phyloP scores from a whole-genome alignment of 2,113 vertebrate genomes.

The Macroglossus sobrinus region DNA sequence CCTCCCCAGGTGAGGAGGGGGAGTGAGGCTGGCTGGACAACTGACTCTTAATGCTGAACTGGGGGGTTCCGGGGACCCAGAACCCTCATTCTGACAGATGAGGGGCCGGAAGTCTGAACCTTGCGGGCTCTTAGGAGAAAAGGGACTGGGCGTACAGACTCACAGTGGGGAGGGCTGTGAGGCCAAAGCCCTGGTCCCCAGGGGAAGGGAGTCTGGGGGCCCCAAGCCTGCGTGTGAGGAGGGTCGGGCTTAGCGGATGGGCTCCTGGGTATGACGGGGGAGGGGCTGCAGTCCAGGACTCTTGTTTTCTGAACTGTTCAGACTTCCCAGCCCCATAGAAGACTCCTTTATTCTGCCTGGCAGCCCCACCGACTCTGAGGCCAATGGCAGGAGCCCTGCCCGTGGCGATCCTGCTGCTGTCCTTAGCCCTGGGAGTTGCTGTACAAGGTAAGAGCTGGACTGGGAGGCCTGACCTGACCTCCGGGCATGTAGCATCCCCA shows the following conservation, averaged over 20 bases:
- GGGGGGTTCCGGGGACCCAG: too few relatives aligned
- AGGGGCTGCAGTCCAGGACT: neutral
- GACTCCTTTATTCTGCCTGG: neutral
- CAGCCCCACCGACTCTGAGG: neutral
- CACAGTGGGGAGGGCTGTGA: neutral
- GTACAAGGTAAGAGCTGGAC: neutral
- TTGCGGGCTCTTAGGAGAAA: neutral
- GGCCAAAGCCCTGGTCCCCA: neutral
- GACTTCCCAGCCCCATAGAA: neutral
- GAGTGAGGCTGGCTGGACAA: neutral
- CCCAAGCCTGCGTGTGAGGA: neutral
- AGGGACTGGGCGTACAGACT: neutral
- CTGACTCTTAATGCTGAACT: neutral
- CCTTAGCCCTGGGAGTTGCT: neutral
- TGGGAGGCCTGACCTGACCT: neutral
- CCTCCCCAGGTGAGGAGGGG: neutral
- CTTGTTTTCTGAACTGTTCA: neutral
- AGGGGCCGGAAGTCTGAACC: neutral
- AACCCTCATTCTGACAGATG: neutral
- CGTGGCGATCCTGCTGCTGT: slow-evolving; percentile 16
- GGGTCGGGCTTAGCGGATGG: neutral
- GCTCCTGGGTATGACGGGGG: too few relatives aligned
- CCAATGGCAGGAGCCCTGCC: neutral
- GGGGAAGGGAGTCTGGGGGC: neutral
- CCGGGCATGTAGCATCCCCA: neutral